Base-by-base conservation (phyloP, 1,140 invertebrate genomes). In the Neotoxoptera formosana region DNA sequence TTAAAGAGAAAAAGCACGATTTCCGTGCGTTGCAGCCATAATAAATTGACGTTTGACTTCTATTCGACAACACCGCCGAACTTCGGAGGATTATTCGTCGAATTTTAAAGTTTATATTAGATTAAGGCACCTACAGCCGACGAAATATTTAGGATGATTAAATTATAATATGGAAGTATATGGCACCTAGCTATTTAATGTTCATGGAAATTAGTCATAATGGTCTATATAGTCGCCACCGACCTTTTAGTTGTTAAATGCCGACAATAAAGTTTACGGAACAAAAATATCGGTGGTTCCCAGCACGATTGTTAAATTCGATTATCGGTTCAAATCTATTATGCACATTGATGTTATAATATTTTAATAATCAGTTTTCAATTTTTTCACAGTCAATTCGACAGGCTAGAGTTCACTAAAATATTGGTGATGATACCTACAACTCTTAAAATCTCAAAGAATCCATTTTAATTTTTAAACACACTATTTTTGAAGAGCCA, bases 21-120 rank as follows among this genome's bases (percentile, higher is more conserved):
- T 76, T 76, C 60, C 60, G 60, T 76, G 60, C 30, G n/a, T 76
- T n/a, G n/a, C 30, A 4, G 60, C 14, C 30, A n/a, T n/a, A 76
- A 76, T 76, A 76, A 76, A n/a, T 76, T 76, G 60, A 76, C n/a
- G n/a, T 76, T 76, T 76, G 30, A 17, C 60, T 76, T n/a, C 14
- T 30, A 76, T 76, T 76, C 60, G 30, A 76, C n/a, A 76, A 76
- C 14, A 34, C 30, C 30, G 60, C 60, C 1, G 60, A 76, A 76
- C 60, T 76, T 30, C 9, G 56, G 0, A 60, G 56, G 0, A 60
- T 60, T n/a, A n/a, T 67, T n/a, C 60, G 60, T 67, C n/a, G n/a
- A 67, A 67, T 67, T 67, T n/a, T 34, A 76, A 76, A 76, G 60
- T 76, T 76, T 76, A 76, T 76, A 76, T 76, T 76, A 76, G 60